Evolutionary conservation across 2,888 invertebrate species (phyloP).

Genomic region (Itoplectis maculator): DNA sequence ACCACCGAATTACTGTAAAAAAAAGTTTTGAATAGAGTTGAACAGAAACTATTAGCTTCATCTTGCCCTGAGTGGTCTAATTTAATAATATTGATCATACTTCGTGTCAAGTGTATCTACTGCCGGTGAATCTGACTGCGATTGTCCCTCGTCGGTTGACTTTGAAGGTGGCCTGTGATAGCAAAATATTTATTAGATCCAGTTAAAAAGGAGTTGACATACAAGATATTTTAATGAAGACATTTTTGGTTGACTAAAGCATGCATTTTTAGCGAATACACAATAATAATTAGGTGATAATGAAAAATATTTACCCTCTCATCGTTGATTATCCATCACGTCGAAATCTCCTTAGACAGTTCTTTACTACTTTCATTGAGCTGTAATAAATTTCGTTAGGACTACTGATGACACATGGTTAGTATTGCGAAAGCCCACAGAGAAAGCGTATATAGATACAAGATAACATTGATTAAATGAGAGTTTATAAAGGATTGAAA

Average conservation of each 20-base stretch:
- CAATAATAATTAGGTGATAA: constrained; percentile 6
- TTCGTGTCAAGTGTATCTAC: constrained; percentile 1
- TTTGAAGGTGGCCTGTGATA: constrained; percentile 8
- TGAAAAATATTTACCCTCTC: constrained; percentile 1
- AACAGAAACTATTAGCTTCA: not conserved
- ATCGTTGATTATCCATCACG: constrained; percentile 5
- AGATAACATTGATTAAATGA: not conserved
- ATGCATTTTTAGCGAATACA: not conserved
- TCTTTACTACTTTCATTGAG: constrained; percentile 28
- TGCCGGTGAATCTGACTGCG: constrained; percentile 2
- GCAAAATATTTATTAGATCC: constrained; percentile 2
- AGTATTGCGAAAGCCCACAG: constrained; percentile 24
- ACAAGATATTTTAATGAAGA: constrained; percentile 1
- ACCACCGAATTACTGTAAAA: not conserved
- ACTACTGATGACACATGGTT: constrained; percentile 12
- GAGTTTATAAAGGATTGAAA: constrained; percentile 5
- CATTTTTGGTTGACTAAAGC: not conserved
- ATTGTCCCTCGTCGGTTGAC: constrained; percentile 2
- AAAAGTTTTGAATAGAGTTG: not conserved
- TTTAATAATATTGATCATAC: not conserved
- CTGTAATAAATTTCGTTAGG: constrained; percentile 9
- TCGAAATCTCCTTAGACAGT: not conserved
- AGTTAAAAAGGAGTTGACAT: not conserved
- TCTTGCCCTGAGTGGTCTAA: not conserved
- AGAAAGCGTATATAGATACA: constrained; percentile 12